These are phyloP conservation scores for Lipotes vexillifer DNA, from an alignment of 2,113 vertebrate species.

Conservation along the genomic window DNA sequence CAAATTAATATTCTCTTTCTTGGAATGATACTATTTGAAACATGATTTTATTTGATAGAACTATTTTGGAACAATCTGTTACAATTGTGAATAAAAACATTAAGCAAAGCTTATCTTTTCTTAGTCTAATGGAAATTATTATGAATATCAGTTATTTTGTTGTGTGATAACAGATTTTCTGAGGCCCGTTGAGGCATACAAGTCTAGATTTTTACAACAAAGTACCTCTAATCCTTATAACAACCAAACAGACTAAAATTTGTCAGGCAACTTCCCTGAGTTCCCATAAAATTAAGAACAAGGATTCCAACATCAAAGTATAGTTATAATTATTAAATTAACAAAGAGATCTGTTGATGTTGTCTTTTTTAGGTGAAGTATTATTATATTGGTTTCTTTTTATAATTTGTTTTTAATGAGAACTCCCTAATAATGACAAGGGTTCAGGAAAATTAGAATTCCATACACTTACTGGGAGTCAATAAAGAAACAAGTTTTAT, in stretches of 20 bases:
- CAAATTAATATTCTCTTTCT: neutral
- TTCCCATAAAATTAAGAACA: neutral
- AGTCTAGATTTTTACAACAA: neutral
- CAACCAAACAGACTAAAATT: neutral
- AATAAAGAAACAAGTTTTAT: constrained; percentile 30
- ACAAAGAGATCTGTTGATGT: neutral
- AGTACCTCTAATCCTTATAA: neutral
- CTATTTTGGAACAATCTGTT: neutral
- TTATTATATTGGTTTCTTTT: neutral
- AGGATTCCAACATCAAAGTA: neutral
- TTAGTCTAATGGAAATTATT: neutral
- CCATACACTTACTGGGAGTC: neutral
- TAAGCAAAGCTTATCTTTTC: neutral
- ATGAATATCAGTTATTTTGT: neutral
- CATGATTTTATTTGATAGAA: neutral
- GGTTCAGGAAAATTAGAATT: neutral
- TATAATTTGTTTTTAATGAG: neutral
- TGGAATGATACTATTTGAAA: neutral
- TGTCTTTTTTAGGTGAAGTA: neutral
- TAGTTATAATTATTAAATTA: neutral
- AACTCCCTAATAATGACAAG: neutral
- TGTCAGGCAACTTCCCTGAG: neutral
- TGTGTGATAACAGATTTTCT: neutral
- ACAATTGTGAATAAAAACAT: neutral
- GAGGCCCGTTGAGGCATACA: neutral